These are phyloP conservation scores for Chionodraco myersi DNA, from an alignment of 2,113 vertebrate species.

Conservation along the genomic window DNA sequence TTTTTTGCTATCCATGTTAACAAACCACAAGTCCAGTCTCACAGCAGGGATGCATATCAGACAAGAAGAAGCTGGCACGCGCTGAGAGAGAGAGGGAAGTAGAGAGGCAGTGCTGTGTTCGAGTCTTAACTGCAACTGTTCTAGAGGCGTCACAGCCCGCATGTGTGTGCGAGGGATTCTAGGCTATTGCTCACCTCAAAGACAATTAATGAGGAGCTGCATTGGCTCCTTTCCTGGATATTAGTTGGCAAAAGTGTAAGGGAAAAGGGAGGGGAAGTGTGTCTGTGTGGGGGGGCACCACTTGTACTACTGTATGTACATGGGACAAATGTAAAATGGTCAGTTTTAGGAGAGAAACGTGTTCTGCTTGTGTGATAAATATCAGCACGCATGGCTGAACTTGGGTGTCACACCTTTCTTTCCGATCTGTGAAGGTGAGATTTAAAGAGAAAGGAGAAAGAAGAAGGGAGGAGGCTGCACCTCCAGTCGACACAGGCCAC, in stretches of 20 bases:
- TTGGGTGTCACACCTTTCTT: slow-evolving; percentile 10
- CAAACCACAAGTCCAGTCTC: slow-evolving; percentile 27
- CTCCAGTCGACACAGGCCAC: slow-evolving; percentile 31
- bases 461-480: slow-evolving; percentile 10
- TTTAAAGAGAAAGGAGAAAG: slow-evolving; percentile 3
- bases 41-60: slow-evolving; percentile 50
- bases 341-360: not conserved
- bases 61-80: slow-evolving; percentile 21
- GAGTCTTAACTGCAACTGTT: slow-evolving; percentile 3
- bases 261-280: not conserved
- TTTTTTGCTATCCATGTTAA: slow-evolving; percentile 35
- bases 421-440: not conserved
- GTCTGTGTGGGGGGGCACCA: not conserved
- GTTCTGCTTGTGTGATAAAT: no score
- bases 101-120: not conserved
- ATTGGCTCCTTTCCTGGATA: slow-evolving; percentile 11
- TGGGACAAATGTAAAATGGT: not conserved
- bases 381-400: not conserved
- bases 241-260: slow-evolving; percentile 32
- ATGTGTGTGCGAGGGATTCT: slow-evolving; percentile 18
- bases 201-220: slow-evolving; percentile 39
- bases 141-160: slow-evolving; percentile 6
- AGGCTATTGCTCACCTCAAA: slow-evolving; percentile 19
- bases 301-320: not conserved
- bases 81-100: slow-evolving; percentile 1